These are phyloP conservation scores for Ceyx margarethae DNA, from an alignment of 2,113 vertebrate species.

Conservation along the genomic window DNA sequence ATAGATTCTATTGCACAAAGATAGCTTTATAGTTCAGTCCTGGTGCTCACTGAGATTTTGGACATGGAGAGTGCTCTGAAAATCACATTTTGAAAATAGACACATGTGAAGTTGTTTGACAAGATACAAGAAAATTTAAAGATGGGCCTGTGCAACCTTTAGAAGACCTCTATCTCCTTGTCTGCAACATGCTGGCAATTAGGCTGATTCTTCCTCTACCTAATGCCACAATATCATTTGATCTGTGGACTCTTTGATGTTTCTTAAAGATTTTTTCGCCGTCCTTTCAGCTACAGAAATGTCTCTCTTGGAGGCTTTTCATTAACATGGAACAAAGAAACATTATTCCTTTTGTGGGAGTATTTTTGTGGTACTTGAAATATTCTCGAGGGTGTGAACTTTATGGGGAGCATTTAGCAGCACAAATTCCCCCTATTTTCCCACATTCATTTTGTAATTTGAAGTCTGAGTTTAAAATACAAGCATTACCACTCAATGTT, in stretches of 20 bases:
- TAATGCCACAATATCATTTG: not conserved
- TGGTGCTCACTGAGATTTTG: not conserved
- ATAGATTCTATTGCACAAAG: not conserved
- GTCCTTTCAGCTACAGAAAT: not conserved
- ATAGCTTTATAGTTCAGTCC: not conserved
- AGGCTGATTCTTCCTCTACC: not conserved
- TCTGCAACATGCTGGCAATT: not conserved
- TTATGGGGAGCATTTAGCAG: constrained; percentile 6
- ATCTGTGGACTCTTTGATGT: not conserved
- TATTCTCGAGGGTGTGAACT: constrained; percentile 34
- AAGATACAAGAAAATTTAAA: constrained; percentile 1
- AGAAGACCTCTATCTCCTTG: not conserved
- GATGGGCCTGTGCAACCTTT: not conserved
- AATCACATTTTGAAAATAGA: not conserved
- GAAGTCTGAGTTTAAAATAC: not conserved
- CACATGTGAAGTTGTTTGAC: not conserved
- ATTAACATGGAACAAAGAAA: constrained; percentile 28
- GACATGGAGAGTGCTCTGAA: not conserved
- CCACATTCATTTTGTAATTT: constrained; percentile 8
- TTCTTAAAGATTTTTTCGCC: not conserved
- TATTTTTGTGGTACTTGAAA: constrained; percentile 1
- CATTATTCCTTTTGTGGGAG: not conserved
- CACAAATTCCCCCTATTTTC: constrained; percentile 32
- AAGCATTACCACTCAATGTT: not conserved
- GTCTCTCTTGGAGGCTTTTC: not conserved